Conservation (phyloP, 2,888 invertebrate genomes). For the Lasioglossum villosulum region DNA sequence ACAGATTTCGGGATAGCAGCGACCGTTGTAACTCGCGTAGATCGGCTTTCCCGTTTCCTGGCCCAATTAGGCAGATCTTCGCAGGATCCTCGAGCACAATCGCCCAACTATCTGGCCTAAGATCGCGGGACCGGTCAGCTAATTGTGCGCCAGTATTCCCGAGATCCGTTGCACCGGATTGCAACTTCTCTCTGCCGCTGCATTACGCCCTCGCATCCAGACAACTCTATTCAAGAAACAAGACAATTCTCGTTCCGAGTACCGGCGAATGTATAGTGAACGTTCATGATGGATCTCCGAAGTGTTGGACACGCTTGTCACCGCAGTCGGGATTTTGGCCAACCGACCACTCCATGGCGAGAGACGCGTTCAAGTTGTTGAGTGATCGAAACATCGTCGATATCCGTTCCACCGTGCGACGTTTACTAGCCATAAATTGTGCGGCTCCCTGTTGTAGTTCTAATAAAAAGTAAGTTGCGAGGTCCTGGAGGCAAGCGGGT, state of each 20-base stretch:
- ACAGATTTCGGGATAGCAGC: neutral
- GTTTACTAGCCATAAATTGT: conserved; percentile 28
- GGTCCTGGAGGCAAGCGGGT: conserved; percentile 17
- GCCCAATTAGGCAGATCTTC: neutral
- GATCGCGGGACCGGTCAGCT: neutral
- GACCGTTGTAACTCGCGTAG: neutral
- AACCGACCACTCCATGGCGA: neutral
- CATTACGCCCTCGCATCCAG: conserved; percentile 39
- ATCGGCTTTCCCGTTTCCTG: neutral
- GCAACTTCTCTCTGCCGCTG: neutral
- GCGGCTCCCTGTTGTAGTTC: conserved; percentile 4
- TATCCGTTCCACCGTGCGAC: conserved; percentile 20
- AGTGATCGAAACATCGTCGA: conserved; percentile 19
- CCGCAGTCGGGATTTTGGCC: neutral
- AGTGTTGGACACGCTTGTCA: conserved; percentile 17
- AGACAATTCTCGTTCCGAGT: conserved; percentile 14
- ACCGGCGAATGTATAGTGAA: conserved; percentile 14
- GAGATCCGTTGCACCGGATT: conserved; percentile 7
- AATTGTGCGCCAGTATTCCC: neutral
- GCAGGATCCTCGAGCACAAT: conserved; percentile 1
- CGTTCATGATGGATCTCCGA: conserved; percentile 15
- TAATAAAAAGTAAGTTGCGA: conserved; percentile 31
- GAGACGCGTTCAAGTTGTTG: conserved; percentile 4
- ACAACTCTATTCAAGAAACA: conserved; percentile 1
- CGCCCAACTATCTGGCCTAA: neutral